Evolutionary conservation across 2,888 invertebrate species (phyloP).

Genomic region (Nomada lathburiana): DNA sequence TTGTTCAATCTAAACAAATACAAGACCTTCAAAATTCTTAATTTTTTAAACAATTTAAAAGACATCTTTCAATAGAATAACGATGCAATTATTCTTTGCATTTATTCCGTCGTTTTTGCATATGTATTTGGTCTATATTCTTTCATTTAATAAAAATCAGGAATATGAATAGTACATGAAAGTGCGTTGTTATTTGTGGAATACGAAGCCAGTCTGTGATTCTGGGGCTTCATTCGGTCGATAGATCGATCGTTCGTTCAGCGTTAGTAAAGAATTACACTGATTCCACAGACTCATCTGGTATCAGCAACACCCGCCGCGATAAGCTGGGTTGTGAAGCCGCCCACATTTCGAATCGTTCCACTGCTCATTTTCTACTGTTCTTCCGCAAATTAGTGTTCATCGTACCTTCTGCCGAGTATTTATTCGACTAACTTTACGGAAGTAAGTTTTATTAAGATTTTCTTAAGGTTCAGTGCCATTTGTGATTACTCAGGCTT

Average conservation of each 20-base stretch:
- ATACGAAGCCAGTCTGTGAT: conserved; percentile 30
- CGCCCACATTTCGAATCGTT: conserved; percentile 69
- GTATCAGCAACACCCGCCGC: conserved; percentile 61
- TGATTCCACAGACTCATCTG: conserved; percentile 64
- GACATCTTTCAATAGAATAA: not conserved
- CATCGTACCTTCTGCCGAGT: not conserved
- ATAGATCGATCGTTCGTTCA: conserved; percentile 48
- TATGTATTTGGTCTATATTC: not conserved
- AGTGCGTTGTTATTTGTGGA: conserved; percentile 1
- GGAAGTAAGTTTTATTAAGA: not conserved
- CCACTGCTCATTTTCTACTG: conserved; percentile 6
- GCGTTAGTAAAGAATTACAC: conserved; percentile 57
- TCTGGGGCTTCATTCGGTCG: conserved; percentile 46
- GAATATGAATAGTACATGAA: not conserved
- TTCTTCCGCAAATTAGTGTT: conserved; percentile 23
- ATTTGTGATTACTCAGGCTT: not conserved
- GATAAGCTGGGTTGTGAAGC: conserved; percentile 69
- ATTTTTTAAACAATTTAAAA: not conserved
- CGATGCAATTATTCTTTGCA: not conserved
- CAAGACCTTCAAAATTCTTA: not conserved
- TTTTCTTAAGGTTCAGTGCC: not conserved
- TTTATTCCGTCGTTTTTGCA: not conserved
- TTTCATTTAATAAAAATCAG: not conserved
- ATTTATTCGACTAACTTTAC: not conserved
- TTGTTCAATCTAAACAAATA: not conserved